phyloP scores from a whole-genome alignment of 2,888 invertebrate genomes.

The Caenorhabditis doughertyi region DNA sequence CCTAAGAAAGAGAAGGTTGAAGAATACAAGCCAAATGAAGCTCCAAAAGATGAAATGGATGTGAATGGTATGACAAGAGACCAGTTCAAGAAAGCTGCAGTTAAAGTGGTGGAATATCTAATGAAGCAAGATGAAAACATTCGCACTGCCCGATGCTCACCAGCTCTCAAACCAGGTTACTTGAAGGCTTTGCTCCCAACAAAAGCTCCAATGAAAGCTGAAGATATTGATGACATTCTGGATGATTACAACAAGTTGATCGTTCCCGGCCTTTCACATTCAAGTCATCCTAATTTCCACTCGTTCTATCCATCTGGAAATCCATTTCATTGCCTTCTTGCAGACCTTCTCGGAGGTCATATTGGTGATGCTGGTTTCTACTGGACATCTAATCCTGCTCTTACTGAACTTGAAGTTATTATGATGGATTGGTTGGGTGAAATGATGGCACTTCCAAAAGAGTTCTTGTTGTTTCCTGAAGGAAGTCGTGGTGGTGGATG shows the following conservation, averaged over 20 bases:
- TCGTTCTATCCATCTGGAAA: constrained; percentile 58
- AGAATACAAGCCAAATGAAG: constrained; percentile 35
- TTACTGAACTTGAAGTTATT: constrained; percentile 54
- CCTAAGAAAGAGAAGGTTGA: constrained; percentile 45
- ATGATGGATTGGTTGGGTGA: constrained; percentile 67
- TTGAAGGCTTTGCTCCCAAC: constrained; percentile 48
- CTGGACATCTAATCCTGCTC: constrained; percentile 55
- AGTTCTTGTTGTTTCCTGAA: constrained; percentile 55
- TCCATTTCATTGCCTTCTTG: constrained; percentile 55
- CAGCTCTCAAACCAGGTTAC: constrained; percentile 61
- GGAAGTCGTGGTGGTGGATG: constrained; percentile 61
- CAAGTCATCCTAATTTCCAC: constrained; percentile 57
- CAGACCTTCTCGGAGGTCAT: constrained; percentile 56
- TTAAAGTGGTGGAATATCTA: constrained; percentile 57
- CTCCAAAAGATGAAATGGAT: constrained; percentile 47
- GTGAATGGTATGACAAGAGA: constrained; percentile 52
- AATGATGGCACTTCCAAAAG: constrained; percentile 60
- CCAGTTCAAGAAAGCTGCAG: constrained; percentile 49
- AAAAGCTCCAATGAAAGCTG: constrained; percentile 52
- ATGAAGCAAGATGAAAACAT: constrained; percentile 56
- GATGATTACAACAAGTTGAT: constrained; percentile 61
- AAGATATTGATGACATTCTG: constrained; percentile 60
- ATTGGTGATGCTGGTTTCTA: constrained; percentile 58
- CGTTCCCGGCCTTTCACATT: constrained; percentile 61
- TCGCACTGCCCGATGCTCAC: constrained; percentile 43